Conservation (phyloP, 2,888 invertebrate species). For the Pandemis cinnamomeana region DNA sequence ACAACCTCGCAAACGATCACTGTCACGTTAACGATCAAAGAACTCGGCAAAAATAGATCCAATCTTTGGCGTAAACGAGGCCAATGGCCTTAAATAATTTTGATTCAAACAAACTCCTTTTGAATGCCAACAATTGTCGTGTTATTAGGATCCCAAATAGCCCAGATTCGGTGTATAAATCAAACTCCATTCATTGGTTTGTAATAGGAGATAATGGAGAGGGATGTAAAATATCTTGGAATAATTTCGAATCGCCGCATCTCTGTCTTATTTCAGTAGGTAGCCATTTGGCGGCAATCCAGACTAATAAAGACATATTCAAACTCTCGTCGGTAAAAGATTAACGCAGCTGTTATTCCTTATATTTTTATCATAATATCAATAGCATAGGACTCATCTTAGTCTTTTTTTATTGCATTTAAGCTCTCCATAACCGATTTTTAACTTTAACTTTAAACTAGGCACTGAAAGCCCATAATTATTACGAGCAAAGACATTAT, state of each 20-base stretch:
- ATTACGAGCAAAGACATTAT: no score
- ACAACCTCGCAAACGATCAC: no score
- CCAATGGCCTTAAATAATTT: neutral
- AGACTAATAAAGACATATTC: slow-evolving; percentile 25
- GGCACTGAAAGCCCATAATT: no score
- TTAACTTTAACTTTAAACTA: no score
- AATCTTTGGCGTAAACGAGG: neutral
- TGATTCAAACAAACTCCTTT: neutral
- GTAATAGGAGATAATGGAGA: slow-evolving; percentile 6
- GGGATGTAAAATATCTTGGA: neutral
- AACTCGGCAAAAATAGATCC: neutral
- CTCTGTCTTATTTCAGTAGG: slow-evolving; percentile 7
- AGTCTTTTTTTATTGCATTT: no score
- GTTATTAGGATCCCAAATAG: neutral
- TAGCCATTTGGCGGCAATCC: slow-evolving; percentile 24
- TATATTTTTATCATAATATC: neutral
- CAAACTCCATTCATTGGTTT: slow-evolving; percentile 13
- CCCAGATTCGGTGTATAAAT: neutral
- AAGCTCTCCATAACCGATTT: no score
- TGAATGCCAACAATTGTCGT: neutral
- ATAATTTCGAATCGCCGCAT: slow-evolving; percentile 4
- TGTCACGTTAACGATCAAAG: neutral
- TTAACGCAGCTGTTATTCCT: slow-evolving; percentile 6
- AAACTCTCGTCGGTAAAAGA: slow-evolving; percentile 8
- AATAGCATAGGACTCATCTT: no score